Evolutionary conservation across 2,797 vertebrate species (phyloP).

Genomic region (Podarcis siculus): DNA sequence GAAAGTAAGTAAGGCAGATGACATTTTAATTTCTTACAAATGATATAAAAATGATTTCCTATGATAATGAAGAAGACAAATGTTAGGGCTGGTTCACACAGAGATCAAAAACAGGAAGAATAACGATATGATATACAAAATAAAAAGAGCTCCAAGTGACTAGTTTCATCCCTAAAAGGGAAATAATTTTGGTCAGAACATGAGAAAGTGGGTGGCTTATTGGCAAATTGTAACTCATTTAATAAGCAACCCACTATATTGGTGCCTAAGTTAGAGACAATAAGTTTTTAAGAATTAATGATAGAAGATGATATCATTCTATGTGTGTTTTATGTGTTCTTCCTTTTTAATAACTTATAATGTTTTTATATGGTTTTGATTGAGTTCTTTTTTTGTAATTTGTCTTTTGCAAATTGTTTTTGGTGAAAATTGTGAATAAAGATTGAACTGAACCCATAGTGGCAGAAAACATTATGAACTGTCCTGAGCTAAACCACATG

Average conservation of each 20-base stretch:
- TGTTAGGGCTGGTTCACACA: not conserved
- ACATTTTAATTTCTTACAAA: not conserved
- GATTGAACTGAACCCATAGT: not conserved
- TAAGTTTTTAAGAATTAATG: not conserved
- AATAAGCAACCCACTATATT: not conserved
- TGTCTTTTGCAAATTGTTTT: constrained; percentile 28
- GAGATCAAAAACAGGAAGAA: not conserved
- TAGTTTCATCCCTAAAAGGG: not conserved
- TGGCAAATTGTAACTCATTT: not conserved
- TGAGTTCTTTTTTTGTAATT: constrained; percentile 8
- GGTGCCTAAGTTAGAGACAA: not conserved
- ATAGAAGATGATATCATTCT: not conserved
- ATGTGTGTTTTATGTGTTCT: constrained; percentile 9
- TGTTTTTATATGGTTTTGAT: constrained; percentile 31
- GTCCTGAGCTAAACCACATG: not conserved
- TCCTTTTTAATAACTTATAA: constrained; percentile 9
- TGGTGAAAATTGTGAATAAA: constrained; percentile 26
- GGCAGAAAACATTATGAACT: not conserved
- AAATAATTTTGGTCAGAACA: not conserved
- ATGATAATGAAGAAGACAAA: not conserved
- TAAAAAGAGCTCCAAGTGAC: not conserved
- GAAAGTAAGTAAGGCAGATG: not conserved
- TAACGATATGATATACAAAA: not conserved
- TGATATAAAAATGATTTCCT: not conserved
- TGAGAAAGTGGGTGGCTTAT: not conserved